Percentiles rank a stretch among this genome's conserved stretches.
phyloP scores from a whole-genome alignment of 2,797 vertebrate genomes.

The Hemitrygon akajei region DNA sequence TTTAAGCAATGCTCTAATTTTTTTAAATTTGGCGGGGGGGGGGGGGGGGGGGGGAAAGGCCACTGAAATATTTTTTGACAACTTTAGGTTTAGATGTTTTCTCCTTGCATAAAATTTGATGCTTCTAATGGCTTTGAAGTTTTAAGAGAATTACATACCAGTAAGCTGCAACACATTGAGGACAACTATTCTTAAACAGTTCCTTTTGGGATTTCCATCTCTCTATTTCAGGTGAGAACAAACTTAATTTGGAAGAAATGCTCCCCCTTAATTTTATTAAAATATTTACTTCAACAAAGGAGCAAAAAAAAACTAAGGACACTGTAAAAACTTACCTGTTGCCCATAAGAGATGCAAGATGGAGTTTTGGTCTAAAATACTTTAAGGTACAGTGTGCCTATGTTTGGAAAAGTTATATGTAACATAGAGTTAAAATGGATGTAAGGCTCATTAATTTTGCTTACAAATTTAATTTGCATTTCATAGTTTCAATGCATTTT shows the following conservation, averaged over 20 bases:
- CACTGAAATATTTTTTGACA: too few species aligned
- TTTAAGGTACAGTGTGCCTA: background rate
- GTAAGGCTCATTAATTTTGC: background rate
- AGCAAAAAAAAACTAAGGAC: background rate
- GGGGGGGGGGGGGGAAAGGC: too few species aligned
- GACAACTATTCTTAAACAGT: too few species aligned
- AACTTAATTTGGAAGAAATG: too few species aligned
- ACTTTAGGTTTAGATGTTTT: too few species aligned
- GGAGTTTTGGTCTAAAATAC: background rate
- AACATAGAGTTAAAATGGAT: background rate
- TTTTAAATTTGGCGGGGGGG: too few species aligned
- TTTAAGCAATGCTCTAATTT: too few species aligned
- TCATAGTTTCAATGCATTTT: background rate
- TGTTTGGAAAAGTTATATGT: background rate
- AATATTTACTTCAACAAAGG: background rate
- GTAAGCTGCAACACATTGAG: background rate
- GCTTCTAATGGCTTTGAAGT: too few species aligned
- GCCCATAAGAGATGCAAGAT: background rate
- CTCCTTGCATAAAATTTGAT: too few species aligned
- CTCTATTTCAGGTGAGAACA: too few species aligned
- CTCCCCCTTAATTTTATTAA: too few species aligned
- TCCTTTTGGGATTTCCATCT: too few species aligned
- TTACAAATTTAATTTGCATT: background rate
- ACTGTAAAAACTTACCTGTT: background rate
- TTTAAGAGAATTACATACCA: background rate